These are phyloP conservation scores for Leptatherina wallacei DNA, from an alignment of 2,797 vertebrate genomes.

Conservation along the genomic window DNA sequence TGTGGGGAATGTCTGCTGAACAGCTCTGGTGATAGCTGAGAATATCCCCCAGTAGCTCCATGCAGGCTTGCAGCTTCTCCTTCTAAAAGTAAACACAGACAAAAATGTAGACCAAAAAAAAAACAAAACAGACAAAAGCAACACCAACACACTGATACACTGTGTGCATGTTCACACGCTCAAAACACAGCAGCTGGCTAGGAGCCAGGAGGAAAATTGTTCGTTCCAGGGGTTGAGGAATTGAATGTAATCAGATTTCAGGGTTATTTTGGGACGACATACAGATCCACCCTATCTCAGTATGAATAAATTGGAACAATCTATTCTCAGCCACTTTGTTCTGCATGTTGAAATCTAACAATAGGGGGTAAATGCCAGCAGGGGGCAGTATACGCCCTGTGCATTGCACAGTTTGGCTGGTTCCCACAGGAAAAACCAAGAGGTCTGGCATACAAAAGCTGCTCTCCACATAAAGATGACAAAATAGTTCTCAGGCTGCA, in stretches of 20 bases:
- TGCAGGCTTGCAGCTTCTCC: slow-evolving; percentile 85
- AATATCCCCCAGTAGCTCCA: slow-evolving; percentile 89
- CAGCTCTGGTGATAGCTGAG: slow-evolving; percentile 84
- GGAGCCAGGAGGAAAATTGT: slow-evolving; percentile 69
- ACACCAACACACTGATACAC: slow-evolving; percentile 37
- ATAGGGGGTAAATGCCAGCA: slow-evolving; percentile 69
- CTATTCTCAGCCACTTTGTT: slow-evolving; percentile 81
- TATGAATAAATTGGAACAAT: slow-evolving; percentile 82
- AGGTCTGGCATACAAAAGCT: slow-evolving; percentile 74
- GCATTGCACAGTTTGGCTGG: slow-evolving; percentile 58
- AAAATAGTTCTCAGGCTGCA: slow-evolving; percentile 76
- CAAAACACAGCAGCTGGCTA: slow-evolving; percentile 47
- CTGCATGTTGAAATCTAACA: slow-evolving; percentile 55
- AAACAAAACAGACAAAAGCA: slow-evolving; percentile 47
- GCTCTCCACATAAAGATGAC: slow-evolving; percentile 80
- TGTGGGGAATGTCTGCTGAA: slow-evolving; percentile 76
- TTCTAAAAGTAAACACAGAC: slow-evolving; percentile 82
- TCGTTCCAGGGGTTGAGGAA: slow-evolving; percentile 72
- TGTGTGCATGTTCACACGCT: slow-evolving; percentile 36
- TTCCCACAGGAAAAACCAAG: slow-evolving; percentile 69
- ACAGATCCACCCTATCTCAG: slow-evolving; percentile 74
- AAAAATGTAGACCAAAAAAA: slow-evolving; percentile 51
- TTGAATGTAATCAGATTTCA: slow-evolving; percentile 81
- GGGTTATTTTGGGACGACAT: slow-evolving; percentile 81
- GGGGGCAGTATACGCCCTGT: slow-evolving; percentile 85